These are phyloP conservation scores for Varanus komodoensis DNA, from an alignment of 2,113 vertebrate species.

Conservation along the genomic window DNA sequence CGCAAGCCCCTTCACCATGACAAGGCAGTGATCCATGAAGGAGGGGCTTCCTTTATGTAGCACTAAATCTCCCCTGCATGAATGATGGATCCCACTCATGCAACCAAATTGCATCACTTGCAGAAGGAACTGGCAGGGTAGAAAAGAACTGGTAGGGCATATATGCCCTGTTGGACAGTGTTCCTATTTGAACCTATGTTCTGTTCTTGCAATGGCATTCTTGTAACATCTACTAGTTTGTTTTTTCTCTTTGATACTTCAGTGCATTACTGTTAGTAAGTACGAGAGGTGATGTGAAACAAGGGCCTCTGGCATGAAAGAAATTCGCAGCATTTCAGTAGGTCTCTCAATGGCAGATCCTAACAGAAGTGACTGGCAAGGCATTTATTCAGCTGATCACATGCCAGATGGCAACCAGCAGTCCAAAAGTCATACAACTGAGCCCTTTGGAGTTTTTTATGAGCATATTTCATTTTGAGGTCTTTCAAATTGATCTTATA, in stretches of 20 bases:
- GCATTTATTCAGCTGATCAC: background rate
- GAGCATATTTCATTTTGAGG: background rate
- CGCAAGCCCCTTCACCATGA: too few species aligned
- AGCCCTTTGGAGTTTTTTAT: background rate
- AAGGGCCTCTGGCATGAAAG: background rate
- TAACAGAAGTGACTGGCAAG: background rate
- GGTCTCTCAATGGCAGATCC: background rate
- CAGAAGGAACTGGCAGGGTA: too few species aligned
- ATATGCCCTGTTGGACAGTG: too few species aligned
- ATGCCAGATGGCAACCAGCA: background rate
- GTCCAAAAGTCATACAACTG: background rate
- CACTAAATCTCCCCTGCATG: too few species aligned
- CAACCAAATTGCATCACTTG: too few species aligned
- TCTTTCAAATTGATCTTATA: too few species aligned
- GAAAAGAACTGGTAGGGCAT: too few species aligned
- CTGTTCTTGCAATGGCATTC: background rate
- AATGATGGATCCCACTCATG: too few species aligned
- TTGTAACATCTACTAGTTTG: background rate
- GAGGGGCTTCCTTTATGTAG: too few species aligned
- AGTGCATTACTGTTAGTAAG: background rate
- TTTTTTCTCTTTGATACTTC: background rate
- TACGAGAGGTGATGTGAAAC: background rate
- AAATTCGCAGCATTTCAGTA: background rate
- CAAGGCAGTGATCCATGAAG: too few species aligned
- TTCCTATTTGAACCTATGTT: background rate